Base-by-base conservation (phyloP, 2,797 vertebrate genomes). In the Spheniscus humboldti region DNA sequence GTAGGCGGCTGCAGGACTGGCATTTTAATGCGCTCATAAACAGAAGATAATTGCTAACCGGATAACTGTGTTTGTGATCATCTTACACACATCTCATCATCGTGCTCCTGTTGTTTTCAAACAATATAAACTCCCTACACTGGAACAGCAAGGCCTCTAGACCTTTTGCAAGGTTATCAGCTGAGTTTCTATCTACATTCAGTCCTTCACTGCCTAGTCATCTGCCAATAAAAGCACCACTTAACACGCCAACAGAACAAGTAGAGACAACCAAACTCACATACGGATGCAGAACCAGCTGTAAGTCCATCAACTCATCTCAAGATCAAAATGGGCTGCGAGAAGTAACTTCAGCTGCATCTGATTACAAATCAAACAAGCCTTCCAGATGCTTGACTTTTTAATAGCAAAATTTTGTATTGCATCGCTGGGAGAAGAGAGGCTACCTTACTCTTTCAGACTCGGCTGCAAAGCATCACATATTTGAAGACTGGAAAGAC, bases 1-100 rank as follows among this genome's bases (percentile, higher is more conserved):
- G 0, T 5, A 27, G 0, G 0, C 56, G 20, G 64, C 78, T 76
- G 78, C 87, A 73, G 74, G 69, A 72, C 47, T 18, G 45, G n/a
- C 50, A 69, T 63, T 69, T 84, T 87, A 68, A 73, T 7, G 1
- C 0, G 0, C 47, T 88, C 52, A 50, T 47, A 24, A 86, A 75
- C 37, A 69, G 59, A 59, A 30, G 24, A 16, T 19, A 68, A 85
- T 57, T 47, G 57, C 53, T 89, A 92, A 89, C 69, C 10, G n/a
- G n/a, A 37, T 73, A 88, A 77, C 56, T n/a, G 37, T 48, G 71
- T 18, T 39, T 56, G 64, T 62, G 87, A 77, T 87, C 71, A 73
- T 41, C 81, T 73, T 47, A 43, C 25, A 71, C 60, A 56, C 25
- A 20, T 30, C 76, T 68, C 66, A 45, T 18, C 30, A 13, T 2